phyloP scores from a whole-genome alignment of 2,797 vertebrate genomes.

The Myotis daubentonii region DNA sequence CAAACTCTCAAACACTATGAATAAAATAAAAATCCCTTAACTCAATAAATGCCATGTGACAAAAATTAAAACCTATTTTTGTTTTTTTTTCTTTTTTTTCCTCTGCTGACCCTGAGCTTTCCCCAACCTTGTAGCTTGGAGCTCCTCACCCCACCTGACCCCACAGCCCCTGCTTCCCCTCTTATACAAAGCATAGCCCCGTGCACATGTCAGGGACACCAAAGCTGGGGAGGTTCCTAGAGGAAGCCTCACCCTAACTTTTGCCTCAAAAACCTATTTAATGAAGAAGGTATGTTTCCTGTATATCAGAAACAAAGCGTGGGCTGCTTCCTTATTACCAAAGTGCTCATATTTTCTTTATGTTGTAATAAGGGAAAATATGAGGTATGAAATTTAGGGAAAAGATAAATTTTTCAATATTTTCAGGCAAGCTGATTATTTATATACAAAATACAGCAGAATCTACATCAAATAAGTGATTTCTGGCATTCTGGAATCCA shows the following conservation, averaged over 20 bases:
- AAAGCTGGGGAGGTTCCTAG: too few relatives aligned
- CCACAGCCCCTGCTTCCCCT: accelerated
- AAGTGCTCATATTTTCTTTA: background rate
- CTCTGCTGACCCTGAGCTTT: too few relatives aligned
- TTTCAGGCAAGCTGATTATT: background rate
- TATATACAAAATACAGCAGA: background rate
- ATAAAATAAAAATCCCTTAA: background rate
- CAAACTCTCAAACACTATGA: background rate
- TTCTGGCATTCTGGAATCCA: background rate
- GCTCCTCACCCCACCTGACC: too few relatives aligned
- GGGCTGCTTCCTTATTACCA: background rate
- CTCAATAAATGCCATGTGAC: background rate
- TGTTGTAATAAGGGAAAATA: background rate
- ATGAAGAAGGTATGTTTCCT: background rate
- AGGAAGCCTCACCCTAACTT: too few relatives aligned
- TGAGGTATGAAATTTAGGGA: background rate
- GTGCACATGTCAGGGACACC: too few relatives aligned
- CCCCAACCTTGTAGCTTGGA: too few relatives aligned
- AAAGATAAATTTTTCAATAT: background rate
- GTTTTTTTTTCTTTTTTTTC: too few relatives aligned
- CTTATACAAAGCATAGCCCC: too few relatives aligned
- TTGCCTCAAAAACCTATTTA: background rate
- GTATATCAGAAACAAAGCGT: background rate
- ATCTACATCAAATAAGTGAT: background rate
- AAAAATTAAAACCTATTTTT: background rate